Percentiles rank a stretch among this genome's conserved stretches.
phyloP scores from a whole-genome alignment of 2,888 invertebrate species.

The Sycophila texana region DNA sequence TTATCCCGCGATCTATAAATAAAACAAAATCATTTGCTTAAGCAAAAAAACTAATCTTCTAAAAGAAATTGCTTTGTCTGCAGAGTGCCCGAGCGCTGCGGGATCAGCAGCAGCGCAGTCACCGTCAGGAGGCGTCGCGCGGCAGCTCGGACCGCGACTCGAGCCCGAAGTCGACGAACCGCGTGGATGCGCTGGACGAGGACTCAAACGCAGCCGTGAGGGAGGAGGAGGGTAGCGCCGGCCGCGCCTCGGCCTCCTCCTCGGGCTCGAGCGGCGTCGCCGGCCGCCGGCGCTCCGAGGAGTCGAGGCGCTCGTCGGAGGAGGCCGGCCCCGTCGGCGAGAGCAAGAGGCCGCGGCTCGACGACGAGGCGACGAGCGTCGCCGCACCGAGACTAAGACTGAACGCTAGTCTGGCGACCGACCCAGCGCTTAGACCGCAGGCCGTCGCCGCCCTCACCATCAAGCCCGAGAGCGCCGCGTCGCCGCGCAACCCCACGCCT shows the following conservation, averaged over 20 bases:
- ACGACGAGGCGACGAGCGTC: slow-evolving; percentile 82
- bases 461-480: slow-evolving; percentile 70
- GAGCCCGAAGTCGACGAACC: slow-evolving; percentile 26
- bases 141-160: slow-evolving; percentile 49
- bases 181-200: slow-evolving; percentile 17
- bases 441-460: slow-evolving; percentile 78
- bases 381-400: slow-evolving; percentile 83
- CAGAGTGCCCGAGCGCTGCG: slow-evolving; percentile 36
- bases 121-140: slow-evolving; percentile 40
- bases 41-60: neutral
- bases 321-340: slow-evolving; percentile 60
- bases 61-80: no score
- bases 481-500: slow-evolving; percentile 58
- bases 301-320: slow-evolving; percentile 64
- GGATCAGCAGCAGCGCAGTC: slow-evolving; percentile 34
- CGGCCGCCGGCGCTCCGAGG: slow-evolving; percentile 66
- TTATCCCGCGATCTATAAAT: no score
- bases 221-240: slow-evolving; percentile 66
- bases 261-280: slow-evolving; percentile 41
- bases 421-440: slow-evolving; percentile 86
- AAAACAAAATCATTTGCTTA: no score
- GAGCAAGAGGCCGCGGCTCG: slow-evolving; percentile 69
- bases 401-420: slow-evolving; percentile 87
- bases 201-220: slow-evolving; percentile 65
- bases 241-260: slow-evolving; percentile 61